Conservation (phyloP, 2,797 vertebrate species). For the Enteromius anoplus region DNA sequence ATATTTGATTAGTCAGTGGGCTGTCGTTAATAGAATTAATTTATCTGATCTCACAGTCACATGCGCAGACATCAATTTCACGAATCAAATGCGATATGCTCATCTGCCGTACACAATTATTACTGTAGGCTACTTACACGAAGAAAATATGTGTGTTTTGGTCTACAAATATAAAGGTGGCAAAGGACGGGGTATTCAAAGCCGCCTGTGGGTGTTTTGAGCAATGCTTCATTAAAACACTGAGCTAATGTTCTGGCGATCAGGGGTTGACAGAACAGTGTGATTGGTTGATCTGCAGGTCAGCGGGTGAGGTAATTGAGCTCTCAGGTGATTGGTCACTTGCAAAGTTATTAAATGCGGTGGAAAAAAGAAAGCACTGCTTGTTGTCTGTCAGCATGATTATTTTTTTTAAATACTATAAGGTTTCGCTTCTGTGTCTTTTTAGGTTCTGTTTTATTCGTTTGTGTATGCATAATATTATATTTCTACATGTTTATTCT, state of each 20-base stretch:
- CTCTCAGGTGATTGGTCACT: conserved; percentile 37
- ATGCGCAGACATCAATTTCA: conserved; percentile 47
- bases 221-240: conserved; percentile 29
- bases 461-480: background rate
- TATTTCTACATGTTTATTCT: conserved; percentile 41
- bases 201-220: conserved; percentile 12
- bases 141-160: conserved; percentile 10
- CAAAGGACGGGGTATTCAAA: background rate
- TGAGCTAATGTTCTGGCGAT: conserved; percentile 22
- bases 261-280: conserved; percentile 21
- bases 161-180: conserved; percentile 7
- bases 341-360: background rate
- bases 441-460: background rate
- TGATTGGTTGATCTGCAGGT: conserved; percentile 64
- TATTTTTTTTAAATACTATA: background rate
- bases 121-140: conserved; percentile 21
- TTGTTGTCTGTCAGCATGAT: background rate
- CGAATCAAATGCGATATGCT: conserved; percentile 56
- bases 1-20: conserved; percentile 37
- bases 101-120: conserved; percentile 51
- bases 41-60: conserved; percentile 43
- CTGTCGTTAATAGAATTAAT: conserved; percentile 31
- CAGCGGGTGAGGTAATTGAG: conserved; percentile 42
- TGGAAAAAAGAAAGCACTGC: background rate
- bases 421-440: background rate